Evolutionary conservation across 2,888 invertebrate genomes (phyloP).

Genomic region (Ptychoptera albimana): DNA sequence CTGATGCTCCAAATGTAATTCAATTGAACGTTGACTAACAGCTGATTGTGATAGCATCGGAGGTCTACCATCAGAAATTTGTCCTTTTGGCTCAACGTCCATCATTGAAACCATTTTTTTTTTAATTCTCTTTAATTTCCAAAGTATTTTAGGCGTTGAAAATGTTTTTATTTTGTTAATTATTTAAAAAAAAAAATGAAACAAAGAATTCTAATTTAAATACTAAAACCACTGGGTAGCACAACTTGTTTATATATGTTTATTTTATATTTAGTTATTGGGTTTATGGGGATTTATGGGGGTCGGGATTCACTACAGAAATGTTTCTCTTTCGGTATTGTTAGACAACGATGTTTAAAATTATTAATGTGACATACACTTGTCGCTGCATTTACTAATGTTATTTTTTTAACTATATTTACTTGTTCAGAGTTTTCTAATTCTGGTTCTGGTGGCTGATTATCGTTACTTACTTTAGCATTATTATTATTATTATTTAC

Average conservation of each 20-base stretch:
- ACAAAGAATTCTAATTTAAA: neutral
- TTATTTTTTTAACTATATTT: too few relatives aligned
- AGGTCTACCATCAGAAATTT: conserved; percentile 1
- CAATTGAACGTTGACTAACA: conserved; percentile 43
- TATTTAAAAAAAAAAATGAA: neutral
- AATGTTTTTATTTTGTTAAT: conserved; percentile 2
- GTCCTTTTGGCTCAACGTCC: conserved; percentile 5
- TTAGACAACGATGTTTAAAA: neutral
- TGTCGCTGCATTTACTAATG: too few relatives aligned
- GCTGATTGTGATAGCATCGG: conserved; percentile 19
- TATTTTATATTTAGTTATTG: neutral
- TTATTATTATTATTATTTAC: too few relatives aligned
- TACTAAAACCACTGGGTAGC: neutral
- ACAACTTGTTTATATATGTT: neutral
- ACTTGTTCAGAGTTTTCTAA: too few relatives aligned
- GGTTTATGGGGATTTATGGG: too few relatives aligned
- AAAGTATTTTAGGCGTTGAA: neutral
- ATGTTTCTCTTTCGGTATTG: conserved; percentile 4
- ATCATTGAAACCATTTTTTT: conserved; percentile 7
- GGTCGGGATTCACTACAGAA: conserved; percentile 8
- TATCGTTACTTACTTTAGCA: too few relatives aligned
- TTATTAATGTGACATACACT: neutral
- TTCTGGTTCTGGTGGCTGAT: too few relatives aligned
- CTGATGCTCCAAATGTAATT: conserved; percentile 28
- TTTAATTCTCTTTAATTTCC: neutral